A percentile compares a stretch with the other conserved stretches of the same genome.
Evolutionary conservation across 2,797 vertebrate genomes (phyloP).

Genomic region (Enoplosus armatus): DNA sequence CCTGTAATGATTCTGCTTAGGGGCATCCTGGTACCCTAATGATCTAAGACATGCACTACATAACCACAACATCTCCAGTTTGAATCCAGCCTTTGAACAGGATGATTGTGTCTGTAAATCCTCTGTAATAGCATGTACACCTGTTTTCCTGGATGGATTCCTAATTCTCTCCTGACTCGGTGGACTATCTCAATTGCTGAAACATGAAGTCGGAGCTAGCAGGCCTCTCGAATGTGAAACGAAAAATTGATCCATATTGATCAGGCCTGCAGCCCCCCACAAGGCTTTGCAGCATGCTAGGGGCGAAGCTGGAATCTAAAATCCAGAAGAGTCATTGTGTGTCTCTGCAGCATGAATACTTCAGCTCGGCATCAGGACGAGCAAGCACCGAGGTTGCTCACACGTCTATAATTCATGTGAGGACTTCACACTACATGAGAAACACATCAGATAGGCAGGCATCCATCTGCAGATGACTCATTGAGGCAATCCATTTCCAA

Average conservation of each 20-base stretch:
- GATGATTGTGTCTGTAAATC: background rate
- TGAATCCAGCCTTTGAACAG: background rate
- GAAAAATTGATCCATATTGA: constrained; percentile 43
- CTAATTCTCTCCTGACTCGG: background rate
- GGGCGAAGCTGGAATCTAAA: constrained; percentile 18
- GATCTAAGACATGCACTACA: no score
- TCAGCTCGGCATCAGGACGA: constrained; percentile 40
- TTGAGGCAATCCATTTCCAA: constrained; percentile 29
- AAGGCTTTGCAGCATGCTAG: constrained; percentile 18
- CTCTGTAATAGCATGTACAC: background rate
- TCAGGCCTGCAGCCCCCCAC: constrained; percentile 13
- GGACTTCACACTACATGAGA: constrained; percentile 71
- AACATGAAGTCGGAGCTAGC: constrained; percentile 24
- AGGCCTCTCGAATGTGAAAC: constrained; percentile 24
- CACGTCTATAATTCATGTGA: constrained; percentile 78
- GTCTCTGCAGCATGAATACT: constrained; percentile 57
- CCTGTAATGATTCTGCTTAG: no score
- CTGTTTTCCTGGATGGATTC: constrained; percentile 11
- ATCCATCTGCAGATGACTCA: constrained; percentile 68
- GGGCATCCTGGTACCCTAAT: no score
- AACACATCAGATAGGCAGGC: constrained; percentile 72
- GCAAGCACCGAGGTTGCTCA: constrained; percentile 25
- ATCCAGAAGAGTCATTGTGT: constrained; percentile 25
- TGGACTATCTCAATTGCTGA: constrained; percentile 23
- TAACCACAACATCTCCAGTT: background rate